Base-by-base conservation (phyloP, 2,888 invertebrate species). In the Iphiclides podalirius region DNA sequence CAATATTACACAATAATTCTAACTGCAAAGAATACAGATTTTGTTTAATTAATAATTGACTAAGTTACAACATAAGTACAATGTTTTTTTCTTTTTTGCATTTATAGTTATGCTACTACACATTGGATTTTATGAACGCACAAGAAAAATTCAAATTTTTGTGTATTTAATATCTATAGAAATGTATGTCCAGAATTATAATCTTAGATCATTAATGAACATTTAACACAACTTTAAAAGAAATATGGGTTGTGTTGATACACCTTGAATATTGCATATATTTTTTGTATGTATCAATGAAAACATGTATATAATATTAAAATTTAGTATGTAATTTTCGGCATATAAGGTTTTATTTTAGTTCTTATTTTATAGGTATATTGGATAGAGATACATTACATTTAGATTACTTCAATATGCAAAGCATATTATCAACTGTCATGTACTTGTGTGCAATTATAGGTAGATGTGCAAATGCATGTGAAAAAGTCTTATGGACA, bases 341-440 rank as follows among this genome's bases (percentile, higher is more conserved):
- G 34, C 11, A 6, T 36, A 36, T n/a, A 13, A 17, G 17, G 12
- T 9, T 36, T 12, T 36, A 23, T n/a, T n/a, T n/a, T n/a, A 44
- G 36, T 44, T 44, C 12, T 36, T 13, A 31, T 31, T 12, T 31
- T 31, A 31, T 31, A 31, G 9, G 11, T 31, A 31, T 11, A 4
- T 20, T 6, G 20, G 20, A 4, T 20, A 31, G 31, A n/a, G n/a
- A n/a, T n/a, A n/a, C n/a, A 31, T n/a, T 31, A 31, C 1, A 11
- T 12, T 4, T 31, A 31, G 37, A 34, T 31, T 9, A 26, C 43
- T 46, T 37, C 35, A 48, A 54, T 53, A 56, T 60, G 60, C 59
- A 43, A 52, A 55, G 60, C 57, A 59, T 59, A 54, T 58, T 42
- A 26, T 26, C 35, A 9, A 12, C 31, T 39, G 28, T 35, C 34